phyloP scores from a whole-genome alignment of 2,113 vertebrate genomes.

The Drymodes brunneopygia region DNA sequence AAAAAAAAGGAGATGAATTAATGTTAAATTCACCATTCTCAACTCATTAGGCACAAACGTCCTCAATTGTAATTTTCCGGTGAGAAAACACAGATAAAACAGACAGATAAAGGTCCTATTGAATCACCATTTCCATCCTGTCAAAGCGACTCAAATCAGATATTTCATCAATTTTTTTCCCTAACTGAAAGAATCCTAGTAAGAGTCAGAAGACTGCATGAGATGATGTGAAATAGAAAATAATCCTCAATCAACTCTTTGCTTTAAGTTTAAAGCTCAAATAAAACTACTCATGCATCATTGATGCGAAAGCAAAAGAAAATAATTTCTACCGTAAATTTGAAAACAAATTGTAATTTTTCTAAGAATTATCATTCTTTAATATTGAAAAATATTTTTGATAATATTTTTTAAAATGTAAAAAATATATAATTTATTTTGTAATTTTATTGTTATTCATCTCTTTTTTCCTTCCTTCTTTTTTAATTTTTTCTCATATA shows the following conservation, averaged over 20 bases:
- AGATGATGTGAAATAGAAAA: not conserved
- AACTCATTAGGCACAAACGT: not conserved
- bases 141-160: not conserved
- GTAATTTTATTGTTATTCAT: not conserved
- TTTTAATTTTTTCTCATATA: not conserved
- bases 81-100: not conserved
- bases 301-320: not conserved
- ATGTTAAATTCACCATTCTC: not conserved
- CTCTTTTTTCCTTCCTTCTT: not conserved
- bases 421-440: not conserved
- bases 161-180: not conserved
- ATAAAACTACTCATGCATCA: not conserved
- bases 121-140: not conserved
- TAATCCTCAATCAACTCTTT: not conserved
- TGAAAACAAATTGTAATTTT: not conserved
- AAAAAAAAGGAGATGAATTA: not conserved
- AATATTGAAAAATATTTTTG: not conserved
- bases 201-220: not conserved
- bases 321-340: not conserved
- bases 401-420: accelerated
- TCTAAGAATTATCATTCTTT: not conserved
- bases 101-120: not conserved
- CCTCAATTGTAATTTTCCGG: not conserved
- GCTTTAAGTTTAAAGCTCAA: not conserved
- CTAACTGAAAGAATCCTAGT: not conserved